A percentile compares a stretch with the other conserved stretches of the same genome.
phyloP scores from a whole-genome alignment of 2,797 vertebrate genomes.

The Brachyrhaphis roseni region DNA sequence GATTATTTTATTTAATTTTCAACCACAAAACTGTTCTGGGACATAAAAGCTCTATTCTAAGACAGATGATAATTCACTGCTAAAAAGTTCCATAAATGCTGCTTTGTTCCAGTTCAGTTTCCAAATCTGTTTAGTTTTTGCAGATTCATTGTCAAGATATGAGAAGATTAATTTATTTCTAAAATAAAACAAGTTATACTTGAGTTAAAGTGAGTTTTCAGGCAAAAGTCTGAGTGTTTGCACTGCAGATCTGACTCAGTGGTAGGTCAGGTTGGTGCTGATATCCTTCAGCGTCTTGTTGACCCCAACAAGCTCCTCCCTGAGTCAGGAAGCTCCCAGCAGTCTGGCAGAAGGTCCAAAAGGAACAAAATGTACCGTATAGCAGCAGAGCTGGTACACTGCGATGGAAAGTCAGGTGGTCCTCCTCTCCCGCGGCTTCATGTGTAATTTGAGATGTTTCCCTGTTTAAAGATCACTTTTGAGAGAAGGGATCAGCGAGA shows the following conservation, averaged over 20 bases:
- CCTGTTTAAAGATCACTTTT: conserved; percentile 7
- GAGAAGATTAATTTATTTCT: background rate
- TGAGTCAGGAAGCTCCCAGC: background rate
- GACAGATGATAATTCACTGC: background rate
- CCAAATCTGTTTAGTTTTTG: background rate
- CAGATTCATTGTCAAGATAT: background rate
- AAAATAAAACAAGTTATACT: background rate
- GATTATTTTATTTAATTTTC: background rate
- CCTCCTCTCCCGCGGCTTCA: background rate
- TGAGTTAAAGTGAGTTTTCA: background rate
- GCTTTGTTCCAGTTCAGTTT: background rate
- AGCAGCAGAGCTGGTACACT: background rate
- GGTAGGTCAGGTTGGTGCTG: background rate
- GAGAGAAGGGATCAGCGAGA: conserved; percentile 35
- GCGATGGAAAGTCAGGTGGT: background rate
- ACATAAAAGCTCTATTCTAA: background rate
- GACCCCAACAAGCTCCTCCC: background rate
- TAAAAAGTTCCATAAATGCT: background rate
- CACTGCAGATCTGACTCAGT: background rate
- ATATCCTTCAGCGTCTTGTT: background rate
- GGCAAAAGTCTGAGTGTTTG: background rate
- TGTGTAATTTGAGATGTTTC: conserved; percentile 9
- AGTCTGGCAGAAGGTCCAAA: background rate
- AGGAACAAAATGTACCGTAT: background rate
- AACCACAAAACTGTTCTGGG: background rate